These are phyloP conservation scores for Athalia rosae DNA, from an alignment of 2,888 invertebrate species.

Conservation along the genomic window DNA sequence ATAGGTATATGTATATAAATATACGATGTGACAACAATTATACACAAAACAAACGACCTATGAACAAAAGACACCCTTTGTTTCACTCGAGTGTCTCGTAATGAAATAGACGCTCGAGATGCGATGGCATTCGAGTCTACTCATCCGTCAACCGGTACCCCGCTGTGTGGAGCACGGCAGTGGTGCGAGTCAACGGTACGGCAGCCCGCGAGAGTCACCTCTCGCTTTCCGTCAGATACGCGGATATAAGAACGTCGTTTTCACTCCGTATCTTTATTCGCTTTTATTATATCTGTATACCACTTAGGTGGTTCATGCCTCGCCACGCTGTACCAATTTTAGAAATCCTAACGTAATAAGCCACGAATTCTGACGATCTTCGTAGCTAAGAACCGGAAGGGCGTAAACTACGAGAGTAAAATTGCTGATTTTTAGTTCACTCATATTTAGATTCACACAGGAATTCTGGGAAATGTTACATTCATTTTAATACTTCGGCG, in stretches of 20 bases:
- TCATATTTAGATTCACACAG: background rate
- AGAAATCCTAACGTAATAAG: no score
- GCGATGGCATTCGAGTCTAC: conserved; percentile 31
- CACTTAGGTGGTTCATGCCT: no score
- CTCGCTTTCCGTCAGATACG: no score
- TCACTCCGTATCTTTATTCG: background rate
- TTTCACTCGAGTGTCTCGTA: conserved; percentile 35
- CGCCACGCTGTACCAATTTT: no score
- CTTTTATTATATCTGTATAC: no score
- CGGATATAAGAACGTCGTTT: no score
- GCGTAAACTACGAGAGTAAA: no score
- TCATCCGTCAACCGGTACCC: background rate
- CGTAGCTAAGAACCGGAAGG: background rate
- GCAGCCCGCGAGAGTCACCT: background rate
- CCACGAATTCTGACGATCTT: background rate
- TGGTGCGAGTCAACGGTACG: conserved; percentile 39
- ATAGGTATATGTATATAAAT: no score
- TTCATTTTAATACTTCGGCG: no score
- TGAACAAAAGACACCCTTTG: conserved; percentile 60
- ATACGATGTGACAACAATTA: conserved; percentile 65
- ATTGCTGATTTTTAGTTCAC: no score
- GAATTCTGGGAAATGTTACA: background rate
- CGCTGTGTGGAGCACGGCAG: background rate
- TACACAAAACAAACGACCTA: conserved; percentile 57
- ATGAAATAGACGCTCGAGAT: conserved; percentile 40